These are phyloP conservation scores for Acanthurus tractus DNA, from an alignment of 2,797 vertebrate species.

Conservation along the genomic window DNA sequence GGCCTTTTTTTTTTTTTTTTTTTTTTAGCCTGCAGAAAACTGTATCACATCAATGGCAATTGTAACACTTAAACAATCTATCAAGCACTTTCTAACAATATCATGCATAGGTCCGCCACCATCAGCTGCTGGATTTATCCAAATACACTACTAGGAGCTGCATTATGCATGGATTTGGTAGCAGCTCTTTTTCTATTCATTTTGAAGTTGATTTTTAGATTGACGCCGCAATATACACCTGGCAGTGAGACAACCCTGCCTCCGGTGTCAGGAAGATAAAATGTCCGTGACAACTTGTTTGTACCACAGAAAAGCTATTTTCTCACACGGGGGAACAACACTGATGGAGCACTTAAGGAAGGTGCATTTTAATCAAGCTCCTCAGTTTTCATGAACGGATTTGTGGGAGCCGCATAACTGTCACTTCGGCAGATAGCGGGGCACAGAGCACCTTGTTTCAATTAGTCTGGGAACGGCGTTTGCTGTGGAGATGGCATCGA, in stretches of 20 bases:
- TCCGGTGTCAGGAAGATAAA: conserved; percentile 62
- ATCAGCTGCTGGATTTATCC: conserved; percentile 16
- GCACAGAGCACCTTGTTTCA: conserved; percentile 78
- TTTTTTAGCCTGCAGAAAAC: conserved; percentile 26
- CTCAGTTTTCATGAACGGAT: conserved; percentile 58
- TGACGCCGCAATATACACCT: conserved; percentile 58
- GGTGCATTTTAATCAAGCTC: conserved; percentile 69
- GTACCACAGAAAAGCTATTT: conserved; percentile 63
- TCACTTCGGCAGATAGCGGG: conserved; percentile 63
- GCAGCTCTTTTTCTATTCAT: conserved; percentile 44
- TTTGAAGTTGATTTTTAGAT: conserved; percentile 55
- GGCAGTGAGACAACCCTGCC: conserved; percentile 34
- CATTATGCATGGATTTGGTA: conserved; percentile 44
- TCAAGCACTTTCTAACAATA: background rate
- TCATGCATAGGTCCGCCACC: conserved; percentile 5
- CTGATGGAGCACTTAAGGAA: conserved; percentile 66
- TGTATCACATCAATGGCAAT: conserved; percentile 28
- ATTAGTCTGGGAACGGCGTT: conserved; percentile 72
- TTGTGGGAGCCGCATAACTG: conserved; percentile 59
- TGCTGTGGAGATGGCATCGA: conserved; percentile 60
- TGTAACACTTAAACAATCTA: conserved; percentile 14
- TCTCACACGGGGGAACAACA: conserved; percentile 50
- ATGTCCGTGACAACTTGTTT: conserved; percentile 66
- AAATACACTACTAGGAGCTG: conserved; percentile 23
- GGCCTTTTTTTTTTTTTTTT: conserved; percentile 14